phyloP scores from a whole-genome alignment of 2,797 vertebrate species.

The Dendrocincla tyrannina region DNA sequence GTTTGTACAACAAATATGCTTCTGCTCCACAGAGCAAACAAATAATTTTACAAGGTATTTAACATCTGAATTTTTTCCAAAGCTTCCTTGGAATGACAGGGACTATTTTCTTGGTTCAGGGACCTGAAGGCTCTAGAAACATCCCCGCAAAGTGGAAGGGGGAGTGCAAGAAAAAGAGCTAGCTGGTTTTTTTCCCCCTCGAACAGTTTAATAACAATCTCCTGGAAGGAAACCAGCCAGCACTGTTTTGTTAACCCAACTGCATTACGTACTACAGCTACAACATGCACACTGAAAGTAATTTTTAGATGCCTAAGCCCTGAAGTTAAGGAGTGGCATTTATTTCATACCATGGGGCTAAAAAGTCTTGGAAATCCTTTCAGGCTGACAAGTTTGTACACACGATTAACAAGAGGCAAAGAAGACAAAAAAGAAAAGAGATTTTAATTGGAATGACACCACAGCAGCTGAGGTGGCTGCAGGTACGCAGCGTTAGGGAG shows the following conservation, averaged over 20 bases:
- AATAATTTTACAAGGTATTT: neutral
- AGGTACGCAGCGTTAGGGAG: accelerated
- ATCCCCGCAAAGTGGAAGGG: neutral
- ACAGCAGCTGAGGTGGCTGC: neutral
- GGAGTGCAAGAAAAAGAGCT: neutral
- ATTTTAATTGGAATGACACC: neutral
- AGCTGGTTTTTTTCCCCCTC: neutral
- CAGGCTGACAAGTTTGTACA: neutral
- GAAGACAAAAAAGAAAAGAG: neutral
- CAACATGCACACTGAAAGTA: neutral
- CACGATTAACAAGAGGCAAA: neutral
- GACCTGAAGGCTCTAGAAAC: slow-evolving; percentile 10
- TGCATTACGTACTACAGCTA: neutral
- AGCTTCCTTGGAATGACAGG: neutral
- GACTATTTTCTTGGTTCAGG: neutral
- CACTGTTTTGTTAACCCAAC: slow-evolving; percentile 32
- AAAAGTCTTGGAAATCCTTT: neutral
- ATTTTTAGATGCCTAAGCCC: neutral
- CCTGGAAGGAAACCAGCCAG: slow-evolving; percentile 32
- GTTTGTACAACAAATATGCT: neutral
- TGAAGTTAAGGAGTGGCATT: neutral
- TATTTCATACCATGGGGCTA: neutral
- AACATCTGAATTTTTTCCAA: neutral
- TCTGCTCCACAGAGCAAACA: neutral
- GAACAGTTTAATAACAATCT: slow-evolving; percentile 39